Evolutionary conservation across 2,797 vertebrate genomes (phyloP), one percentile per base, ranked within the genome.

Genomic region (Cirrhinus molitorella): DNA sequence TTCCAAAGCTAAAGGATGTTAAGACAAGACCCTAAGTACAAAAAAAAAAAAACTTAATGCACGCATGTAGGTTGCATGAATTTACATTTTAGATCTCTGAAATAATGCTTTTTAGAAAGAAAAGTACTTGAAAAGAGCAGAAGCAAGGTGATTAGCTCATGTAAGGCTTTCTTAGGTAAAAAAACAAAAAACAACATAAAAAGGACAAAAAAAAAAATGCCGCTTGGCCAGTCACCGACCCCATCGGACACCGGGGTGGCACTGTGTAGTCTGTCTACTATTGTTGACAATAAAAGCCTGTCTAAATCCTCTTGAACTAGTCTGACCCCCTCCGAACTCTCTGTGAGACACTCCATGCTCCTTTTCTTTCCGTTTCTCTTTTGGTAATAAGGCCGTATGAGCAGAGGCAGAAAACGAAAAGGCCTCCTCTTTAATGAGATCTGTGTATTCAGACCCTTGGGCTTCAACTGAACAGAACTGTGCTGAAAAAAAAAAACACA

Each of bases 271-370:
- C 61, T 80, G 73, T 49, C 74, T 55, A 61, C 79, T 78, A 82
- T 61, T 4, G 17, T 17, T 55, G 85, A 88, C 83, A 83, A 89
- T 86, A 87, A 83, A 87, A 68, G 79, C 21, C n/a, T 65, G 74
- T 85, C 87, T 86, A 92, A 93, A 92, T 89, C 91, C 90, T 90
- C 89, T 91, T 93, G 92, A 92, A 92, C 88, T 79, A 87, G 87
- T 80, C 75, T 83, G 87, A 90, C 87, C 87, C 3, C 3, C 85
- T 68, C 83, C 34, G 61, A 71, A 68, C 43, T 66, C 67, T 59
- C 55, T 65, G 34, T 2, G 21, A 81, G 31, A 76, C 61, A 68
- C 81, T 40, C 71, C 51, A 34, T 55, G 40, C 71, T 82, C 47
- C 34, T 74, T 63, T 65, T 73, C 43, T 73, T 63, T 31, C 57